phyloP scores from a whole-genome alignment of 2,888 invertebrate species.

The Eurytoma californica region DNA sequence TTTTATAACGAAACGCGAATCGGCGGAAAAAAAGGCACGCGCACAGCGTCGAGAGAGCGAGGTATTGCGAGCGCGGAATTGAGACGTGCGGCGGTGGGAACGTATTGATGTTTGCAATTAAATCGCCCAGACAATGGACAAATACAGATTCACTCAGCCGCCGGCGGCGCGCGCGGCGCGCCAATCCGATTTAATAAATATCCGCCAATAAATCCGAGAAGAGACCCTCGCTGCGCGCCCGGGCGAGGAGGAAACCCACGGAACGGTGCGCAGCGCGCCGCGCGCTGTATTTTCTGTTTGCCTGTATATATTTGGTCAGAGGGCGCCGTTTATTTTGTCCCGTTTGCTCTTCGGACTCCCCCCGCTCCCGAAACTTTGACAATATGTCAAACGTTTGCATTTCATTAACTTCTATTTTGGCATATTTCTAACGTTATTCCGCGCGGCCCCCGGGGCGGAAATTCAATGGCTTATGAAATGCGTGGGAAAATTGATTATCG shows the following conservation, averaged over 20 bases:
- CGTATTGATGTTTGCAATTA: conserved; percentile 73
- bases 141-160: conserved; percentile 67
- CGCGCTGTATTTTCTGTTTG: conserved; percentile 5
- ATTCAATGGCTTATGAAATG: too few relatives aligned
- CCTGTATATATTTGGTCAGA: conserved; percentile 19
- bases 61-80: conserved; percentile 48
- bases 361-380: conserved; percentile 55
- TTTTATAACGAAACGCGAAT: conserved; percentile 8
- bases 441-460: conserved; percentile 32
- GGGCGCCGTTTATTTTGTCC: conserved; percentile 33
- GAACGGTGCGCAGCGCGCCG: not conserved
- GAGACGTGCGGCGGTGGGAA: conserved; percentile 61
- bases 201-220: conserved; percentile 59
- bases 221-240: conserved; percentile 20
- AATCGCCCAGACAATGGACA: conserved; percentile 72
- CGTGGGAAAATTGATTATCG: conserved; percentile 19
- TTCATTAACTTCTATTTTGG: conserved; percentile 66
- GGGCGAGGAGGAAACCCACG: too few relatives aligned
- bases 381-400: conserved; percentile 63
- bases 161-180: conserved; percentile 24
- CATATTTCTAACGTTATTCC: conserved; percentile 58
- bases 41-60: conserved; percentile 3
- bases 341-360: not conserved
- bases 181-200: conserved; percentile 71
- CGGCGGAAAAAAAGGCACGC: conserved; percentile 15